These are phyloP conservation scores for Lamproptera curius DNA, from an alignment of 2,888 invertebrate species.

Conservation along the genomic window DNA sequence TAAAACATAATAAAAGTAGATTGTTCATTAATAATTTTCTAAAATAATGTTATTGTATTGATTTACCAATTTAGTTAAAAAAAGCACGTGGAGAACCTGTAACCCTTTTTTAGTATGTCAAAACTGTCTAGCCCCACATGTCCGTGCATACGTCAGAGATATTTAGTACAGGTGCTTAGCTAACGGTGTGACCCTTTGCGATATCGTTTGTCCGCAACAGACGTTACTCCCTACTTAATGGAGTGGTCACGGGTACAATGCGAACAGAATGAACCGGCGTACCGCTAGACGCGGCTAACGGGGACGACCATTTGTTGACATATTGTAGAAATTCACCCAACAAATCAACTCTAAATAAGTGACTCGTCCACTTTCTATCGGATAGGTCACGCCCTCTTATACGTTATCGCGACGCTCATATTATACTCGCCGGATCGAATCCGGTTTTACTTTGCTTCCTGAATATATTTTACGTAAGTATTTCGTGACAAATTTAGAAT, in stretches of 20 bases:
- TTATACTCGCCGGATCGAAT: slow-evolving; percentile 19
- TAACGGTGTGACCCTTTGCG: slow-evolving; percentile 29
- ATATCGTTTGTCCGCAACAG: slow-evolving; percentile 25
- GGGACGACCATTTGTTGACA: slow-evolving; percentile 20
- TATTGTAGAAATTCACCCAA: slow-evolving; percentile 22
- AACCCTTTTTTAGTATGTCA: slow-evolving; percentile 12
- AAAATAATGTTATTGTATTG: too few species aligned
- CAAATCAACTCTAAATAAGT: slow-evolving; percentile 15
- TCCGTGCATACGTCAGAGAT: slow-evolving; percentile 1
- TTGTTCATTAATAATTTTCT: too few species aligned
- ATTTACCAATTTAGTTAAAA: too few species aligned
- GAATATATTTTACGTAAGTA: slow-evolving; percentile 3
- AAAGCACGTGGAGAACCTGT: too few species aligned
- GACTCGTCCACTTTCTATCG: slow-evolving; percentile 28
- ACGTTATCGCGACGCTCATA: too few species aligned
- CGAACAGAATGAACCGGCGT: slow-evolving; percentile 7
- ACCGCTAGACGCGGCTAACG: slow-evolving; percentile 17
- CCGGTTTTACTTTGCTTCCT: slow-evolving; percentile 16
- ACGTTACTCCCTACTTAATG: slow-evolving; percentile 1
- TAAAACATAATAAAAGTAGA: not conserved
- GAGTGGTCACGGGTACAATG: not conserved
- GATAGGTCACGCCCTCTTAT: slow-evolving; percentile 26
- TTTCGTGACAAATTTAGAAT: not conserved
- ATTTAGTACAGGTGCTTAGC: slow-evolving; percentile 18
- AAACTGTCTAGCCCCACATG: slow-evolving; percentile 3